phyloP scores from a whole-genome alignment of 2,888 invertebrate species.

The Nemotelus pantherinus region DNA sequence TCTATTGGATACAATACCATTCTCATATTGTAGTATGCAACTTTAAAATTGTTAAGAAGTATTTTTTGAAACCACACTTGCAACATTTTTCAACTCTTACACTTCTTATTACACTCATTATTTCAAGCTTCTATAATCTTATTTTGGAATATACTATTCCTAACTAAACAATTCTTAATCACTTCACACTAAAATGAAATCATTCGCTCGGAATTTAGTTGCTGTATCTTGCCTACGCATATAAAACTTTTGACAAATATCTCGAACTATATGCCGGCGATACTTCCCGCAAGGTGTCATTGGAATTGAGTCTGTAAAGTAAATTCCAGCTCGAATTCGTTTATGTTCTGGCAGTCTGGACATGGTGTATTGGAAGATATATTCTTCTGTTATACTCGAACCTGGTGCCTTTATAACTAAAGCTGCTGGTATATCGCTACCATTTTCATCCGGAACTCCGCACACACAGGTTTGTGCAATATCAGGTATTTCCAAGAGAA shows the following conservation, averaged over 20 bases:
- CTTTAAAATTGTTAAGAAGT: no score
- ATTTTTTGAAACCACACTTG: no score
- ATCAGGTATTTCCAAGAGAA: constrained; percentile 55
- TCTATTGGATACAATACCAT: no score
- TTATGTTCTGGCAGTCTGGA: constrained; percentile 54
- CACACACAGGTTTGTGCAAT: constrained; percentile 58
- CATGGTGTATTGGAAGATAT: constrained; percentile 54
- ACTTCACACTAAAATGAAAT: no score
- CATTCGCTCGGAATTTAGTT: no score
- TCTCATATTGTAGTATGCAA: no score
- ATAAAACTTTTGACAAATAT: constrained; percentile 43
- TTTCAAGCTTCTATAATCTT: no score
- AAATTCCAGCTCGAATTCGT: constrained; percentile 59
- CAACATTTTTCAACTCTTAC: no score
- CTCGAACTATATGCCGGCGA: constrained; percentile 57
- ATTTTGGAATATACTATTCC: no score
- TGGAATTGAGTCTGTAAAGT: constrained; percentile 58
- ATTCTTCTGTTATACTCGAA: constrained; percentile 50
- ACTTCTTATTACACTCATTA: no score
- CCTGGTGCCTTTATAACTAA: constrained; percentile 55
- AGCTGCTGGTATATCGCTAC: constrained; percentile 57
- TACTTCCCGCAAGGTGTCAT: constrained; percentile 61
- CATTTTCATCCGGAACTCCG: constrained; percentile 56
- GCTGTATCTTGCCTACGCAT: not conserved
- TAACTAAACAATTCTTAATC: no score